Conservation (phyloP, 2,888 invertebrate species). For the Boloria euphrosyne region DNA sequence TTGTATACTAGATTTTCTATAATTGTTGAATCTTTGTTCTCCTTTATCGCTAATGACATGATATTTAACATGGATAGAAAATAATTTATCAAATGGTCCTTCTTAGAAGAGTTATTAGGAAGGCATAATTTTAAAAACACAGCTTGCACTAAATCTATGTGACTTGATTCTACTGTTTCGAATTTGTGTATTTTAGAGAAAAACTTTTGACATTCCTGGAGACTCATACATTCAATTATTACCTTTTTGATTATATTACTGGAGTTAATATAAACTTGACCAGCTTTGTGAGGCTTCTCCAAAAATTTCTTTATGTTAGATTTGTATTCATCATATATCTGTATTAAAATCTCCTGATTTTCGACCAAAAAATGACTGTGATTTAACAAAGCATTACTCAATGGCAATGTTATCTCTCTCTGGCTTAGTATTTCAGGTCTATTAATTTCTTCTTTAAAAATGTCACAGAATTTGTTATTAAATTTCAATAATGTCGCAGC, state of each 20-base stretch:
- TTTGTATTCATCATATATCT: slow-evolving; percentile 83
- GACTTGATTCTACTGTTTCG: slow-evolving; percentile 83
- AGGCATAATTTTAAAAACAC: slow-evolving; percentile 79
- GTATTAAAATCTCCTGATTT: slow-evolving; percentile 70
- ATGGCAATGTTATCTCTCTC: slow-evolving; percentile 84
- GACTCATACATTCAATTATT: slow-evolving; percentile 82
- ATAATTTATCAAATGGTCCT: slow-evolving; percentile 76
- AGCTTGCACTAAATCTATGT: slow-evolving; percentile 78
- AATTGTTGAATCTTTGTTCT: slow-evolving; percentile 51
- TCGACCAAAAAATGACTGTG: slow-evolving; percentile 66
- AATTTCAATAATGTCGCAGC: slow-evolving; percentile 82
- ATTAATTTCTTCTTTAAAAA: slow-evolving; percentile 71
- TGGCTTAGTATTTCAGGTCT: slow-evolving; percentile 76
- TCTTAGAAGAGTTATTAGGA: slow-evolving; percentile 56
- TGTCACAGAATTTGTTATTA: slow-evolving; percentile 70
- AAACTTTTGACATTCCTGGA: slow-evolving; percentile 79
- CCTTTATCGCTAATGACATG: slow-evolving; percentile 74
- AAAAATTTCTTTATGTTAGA: slow-evolving; percentile 84
- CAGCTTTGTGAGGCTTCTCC: slow-evolving; percentile 87
- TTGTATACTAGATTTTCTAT: slow-evolving; percentile 54
- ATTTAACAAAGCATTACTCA: slow-evolving; percentile 77
- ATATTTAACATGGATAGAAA: slow-evolving; percentile 81
- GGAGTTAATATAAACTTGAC: slow-evolving; percentile 84
- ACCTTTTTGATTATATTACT: slow-evolving; percentile 82
- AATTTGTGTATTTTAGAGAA: slow-evolving; percentile 84